Conservation (phyloP, 2,113 vertebrate species). For the Porphyrio hochstetteri region DNA sequence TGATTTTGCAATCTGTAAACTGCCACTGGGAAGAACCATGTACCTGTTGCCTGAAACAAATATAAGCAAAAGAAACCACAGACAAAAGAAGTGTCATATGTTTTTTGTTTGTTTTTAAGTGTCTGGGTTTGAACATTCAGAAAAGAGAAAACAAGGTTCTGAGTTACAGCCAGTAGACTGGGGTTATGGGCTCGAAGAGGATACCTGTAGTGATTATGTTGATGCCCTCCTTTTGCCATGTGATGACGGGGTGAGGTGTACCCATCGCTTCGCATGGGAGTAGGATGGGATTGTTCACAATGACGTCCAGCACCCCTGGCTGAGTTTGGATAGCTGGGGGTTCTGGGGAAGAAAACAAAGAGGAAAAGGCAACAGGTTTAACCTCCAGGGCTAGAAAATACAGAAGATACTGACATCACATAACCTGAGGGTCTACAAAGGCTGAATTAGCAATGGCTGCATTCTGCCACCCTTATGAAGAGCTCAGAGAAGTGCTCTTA, state of each 20-base stretch:
- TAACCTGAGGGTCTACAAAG: background rate
- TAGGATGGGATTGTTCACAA: slow-evolving; percentile 84
- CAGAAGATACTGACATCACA: background rate
- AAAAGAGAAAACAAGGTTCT: background rate
- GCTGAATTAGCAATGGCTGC: background rate
- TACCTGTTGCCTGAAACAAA: slow-evolving; percentile 78
- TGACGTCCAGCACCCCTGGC: slow-evolving; percentile 83
- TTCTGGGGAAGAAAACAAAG: slow-evolving; percentile 72
- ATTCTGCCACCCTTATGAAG: background rate
- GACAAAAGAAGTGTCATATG: too few species aligned
- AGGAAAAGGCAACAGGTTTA: background rate
- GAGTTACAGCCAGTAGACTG: background rate
- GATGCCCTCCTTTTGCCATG: slow-evolving; percentile 97
- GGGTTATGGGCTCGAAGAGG: background rate
- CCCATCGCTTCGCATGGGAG: slow-evolving; percentile 89
- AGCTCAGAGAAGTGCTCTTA: background rate
- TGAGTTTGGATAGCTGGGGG: slow-evolving; percentile 86
- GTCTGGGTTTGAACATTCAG: background rate
- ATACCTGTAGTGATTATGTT: slow-evolving; percentile 85
- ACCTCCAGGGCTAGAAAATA: background rate
- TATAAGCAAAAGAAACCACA: background rate
- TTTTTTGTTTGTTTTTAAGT: background rate
- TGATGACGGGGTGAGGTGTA: slow-evolving; percentile 86
- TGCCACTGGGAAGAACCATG: slow-evolving; percentile 83
- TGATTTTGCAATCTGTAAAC: slow-evolving; percentile 87